Conservation (phyloP, 2,113 vertebrate genomes). For the Melanostigma gelatinosum region DNA sequence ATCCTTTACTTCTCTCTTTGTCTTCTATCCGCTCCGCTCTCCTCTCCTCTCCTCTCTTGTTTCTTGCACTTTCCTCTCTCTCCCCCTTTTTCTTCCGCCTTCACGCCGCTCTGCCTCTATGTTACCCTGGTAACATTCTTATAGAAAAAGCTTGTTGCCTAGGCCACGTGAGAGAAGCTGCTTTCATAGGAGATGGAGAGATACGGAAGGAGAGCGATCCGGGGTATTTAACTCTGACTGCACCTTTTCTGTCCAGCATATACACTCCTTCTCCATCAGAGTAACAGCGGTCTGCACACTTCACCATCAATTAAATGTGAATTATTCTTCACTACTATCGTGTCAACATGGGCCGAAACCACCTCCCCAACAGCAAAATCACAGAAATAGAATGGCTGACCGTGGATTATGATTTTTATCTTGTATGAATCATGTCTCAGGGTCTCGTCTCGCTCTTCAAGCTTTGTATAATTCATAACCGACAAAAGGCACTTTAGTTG, state of each 20-base stretch:
- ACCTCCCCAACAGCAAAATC: background rate
- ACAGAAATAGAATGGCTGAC: background rate
- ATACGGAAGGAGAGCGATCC: conserved; percentile 28
- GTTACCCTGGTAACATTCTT: conserved; percentile 75
- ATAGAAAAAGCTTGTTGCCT: conserved; percentile 76
- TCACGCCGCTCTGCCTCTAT: conserved; percentile 52
- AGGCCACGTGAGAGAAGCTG: conserved; percentile 65
- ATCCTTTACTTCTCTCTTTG: conserved; percentile 4
- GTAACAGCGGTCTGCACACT: background rate
- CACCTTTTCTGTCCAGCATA: conserved; percentile 2
- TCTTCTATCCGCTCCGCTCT: background rate
- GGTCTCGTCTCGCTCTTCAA: conserved; percentile 5
- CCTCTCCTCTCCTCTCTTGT: conserved; percentile 15
- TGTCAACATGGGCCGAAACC: background rate
- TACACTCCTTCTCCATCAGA: background rate
- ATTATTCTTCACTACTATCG: conserved; percentile 2
- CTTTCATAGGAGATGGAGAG: conserved; percentile 42
- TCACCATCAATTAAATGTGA: background rate
- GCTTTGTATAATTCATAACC: conserved; percentile 39
- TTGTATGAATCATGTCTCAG: conserved; percentile 8
- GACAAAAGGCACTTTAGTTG: conserved; percentile 12
- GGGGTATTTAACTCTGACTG: conserved; percentile 4
- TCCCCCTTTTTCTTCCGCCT: conserved; percentile 16
- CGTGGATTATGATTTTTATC: background rate
- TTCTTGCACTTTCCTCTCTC: conserved; percentile 37